Percentiles rank a stretch among this genome's conserved stretches.
Conservation (phyloP, 2,113 vertebrate genomes). For the Odocoileus virginianus region DNA sequence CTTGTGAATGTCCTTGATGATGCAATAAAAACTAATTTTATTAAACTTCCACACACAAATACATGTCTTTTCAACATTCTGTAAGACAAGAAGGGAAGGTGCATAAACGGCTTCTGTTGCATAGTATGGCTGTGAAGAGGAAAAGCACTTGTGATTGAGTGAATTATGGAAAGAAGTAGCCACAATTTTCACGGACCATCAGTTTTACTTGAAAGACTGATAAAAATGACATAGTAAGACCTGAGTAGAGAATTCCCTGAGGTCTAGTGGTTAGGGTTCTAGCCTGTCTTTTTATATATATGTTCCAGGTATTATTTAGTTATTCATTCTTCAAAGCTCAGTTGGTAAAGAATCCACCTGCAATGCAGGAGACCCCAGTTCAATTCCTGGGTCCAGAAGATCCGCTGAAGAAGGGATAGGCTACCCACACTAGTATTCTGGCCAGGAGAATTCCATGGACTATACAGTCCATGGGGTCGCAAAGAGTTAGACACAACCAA, state of each 20-base stretch:
- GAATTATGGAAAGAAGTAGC: background rate
- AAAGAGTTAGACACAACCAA: background rate
- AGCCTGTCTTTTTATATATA: background rate
- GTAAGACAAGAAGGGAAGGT: background rate
- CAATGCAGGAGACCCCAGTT: background rate
- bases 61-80: background rate
- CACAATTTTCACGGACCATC: background rate
- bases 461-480: background rate
- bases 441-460: background rate
- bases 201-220: slow-evolving; percentile 2
- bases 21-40: background rate
- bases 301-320: background rate
- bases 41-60: background rate
- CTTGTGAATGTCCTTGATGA: background rate
- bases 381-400: background rate
- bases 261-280: background rate
- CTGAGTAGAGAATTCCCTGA: background rate
- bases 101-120: background rate
- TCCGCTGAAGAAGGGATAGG: background rate
- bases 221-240: background rate
- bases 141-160: background rate
- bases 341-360: background rate
- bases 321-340: background rate
- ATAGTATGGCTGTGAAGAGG: background rate
- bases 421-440: background rate